Base-by-base conservation (phyloP, 1,140 invertebrate species). In the Arctopsyche grandis region DNA sequence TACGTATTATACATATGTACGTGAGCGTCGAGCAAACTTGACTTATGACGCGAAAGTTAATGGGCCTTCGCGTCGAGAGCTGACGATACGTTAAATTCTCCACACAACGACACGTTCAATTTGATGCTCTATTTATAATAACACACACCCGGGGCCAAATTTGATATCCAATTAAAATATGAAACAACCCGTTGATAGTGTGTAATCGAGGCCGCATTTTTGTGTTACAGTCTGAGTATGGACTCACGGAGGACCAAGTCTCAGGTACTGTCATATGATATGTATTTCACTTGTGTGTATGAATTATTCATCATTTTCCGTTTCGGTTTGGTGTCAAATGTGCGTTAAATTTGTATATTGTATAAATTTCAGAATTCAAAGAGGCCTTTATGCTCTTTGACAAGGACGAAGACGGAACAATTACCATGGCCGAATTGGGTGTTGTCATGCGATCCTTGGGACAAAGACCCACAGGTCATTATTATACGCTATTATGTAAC, bases 321-420 rank as follows among this genome's bases (percentile, higher is more conserved):
- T 66, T 26, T 66, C 24, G 24, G 24, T 9, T 22, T 9, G 9
- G 24, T n/a, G 21, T 22, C 14, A 66, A 66, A 3, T 22, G 26
- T 66, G 63, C 63, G 21, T 22, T 14, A 52, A 52, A 52, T 52
- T 52, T 52, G 10, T 60, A 66, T 66, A 24, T 29, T 26, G 9
- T 26, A 26, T 26, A 66, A 46, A 84, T 89, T 89, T 7, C 89
- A 94, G 94, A 97, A 89, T 96, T 96, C 89, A 96, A 96, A 87
- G 95, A 97, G 87, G 95, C 95, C 7, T 97, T 97, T 86, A 95
- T 95, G 93, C 89, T 97, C 24, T 97, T 97, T 85, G 96, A 97
- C 86, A 97, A 97, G 85, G 95, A 97, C 84, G 94, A 96, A 86
- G 96, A 97, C 85, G 96, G 96, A 0, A 94, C 93, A 29, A 96